phyloP scores from a whole-genome alignment of 2,888 invertebrate species.

The Lagria hirta region DNA sequence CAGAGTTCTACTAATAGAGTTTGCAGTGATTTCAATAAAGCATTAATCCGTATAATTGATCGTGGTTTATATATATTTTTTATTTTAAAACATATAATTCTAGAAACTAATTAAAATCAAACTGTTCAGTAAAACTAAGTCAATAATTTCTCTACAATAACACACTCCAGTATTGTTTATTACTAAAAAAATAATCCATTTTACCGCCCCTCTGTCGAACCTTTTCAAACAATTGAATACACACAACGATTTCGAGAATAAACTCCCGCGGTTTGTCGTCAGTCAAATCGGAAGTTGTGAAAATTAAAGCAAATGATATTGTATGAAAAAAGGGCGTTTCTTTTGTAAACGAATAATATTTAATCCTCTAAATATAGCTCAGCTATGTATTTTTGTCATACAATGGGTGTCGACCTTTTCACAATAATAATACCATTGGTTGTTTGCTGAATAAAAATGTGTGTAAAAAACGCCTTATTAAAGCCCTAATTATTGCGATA shows the following conservation, averaged over 20 bases:
- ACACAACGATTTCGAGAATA: too few species aligned
- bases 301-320: conserved; percentile 46
- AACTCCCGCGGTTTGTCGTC: conserved; percentile 44
- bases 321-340: conserved; percentile 21
- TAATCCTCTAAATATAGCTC: conserved; percentile 30
- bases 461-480: conserved; percentile 11
- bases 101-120: too few species aligned
- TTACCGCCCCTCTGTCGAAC: conserved; percentile 18
- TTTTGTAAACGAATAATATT: conserved; percentile 29
- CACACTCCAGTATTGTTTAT: too few species aligned
- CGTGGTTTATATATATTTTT: too few species aligned
- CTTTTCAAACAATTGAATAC: conserved; percentile 7
- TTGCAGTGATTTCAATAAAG: too few species aligned
- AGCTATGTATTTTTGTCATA: conserved; percentile 16
- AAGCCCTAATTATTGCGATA: conserved; percentile 16
- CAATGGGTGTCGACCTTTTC: conserved; percentile 11
- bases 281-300: conserved; percentile 39
- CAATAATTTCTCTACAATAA: too few species aligned
- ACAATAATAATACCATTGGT: conserved; percentile 20
- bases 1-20: too few species aligned
- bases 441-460: neutral
- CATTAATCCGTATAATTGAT: too few species aligned
- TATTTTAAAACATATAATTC: too few species aligned
- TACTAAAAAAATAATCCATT: too few species aligned
- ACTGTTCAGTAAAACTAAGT: too few species aligned